These are phyloP conservation scores for Alethe diademata DNA, from an alignment of 2,113 vertebrate genomes.

Conservation along the genomic window DNA sequence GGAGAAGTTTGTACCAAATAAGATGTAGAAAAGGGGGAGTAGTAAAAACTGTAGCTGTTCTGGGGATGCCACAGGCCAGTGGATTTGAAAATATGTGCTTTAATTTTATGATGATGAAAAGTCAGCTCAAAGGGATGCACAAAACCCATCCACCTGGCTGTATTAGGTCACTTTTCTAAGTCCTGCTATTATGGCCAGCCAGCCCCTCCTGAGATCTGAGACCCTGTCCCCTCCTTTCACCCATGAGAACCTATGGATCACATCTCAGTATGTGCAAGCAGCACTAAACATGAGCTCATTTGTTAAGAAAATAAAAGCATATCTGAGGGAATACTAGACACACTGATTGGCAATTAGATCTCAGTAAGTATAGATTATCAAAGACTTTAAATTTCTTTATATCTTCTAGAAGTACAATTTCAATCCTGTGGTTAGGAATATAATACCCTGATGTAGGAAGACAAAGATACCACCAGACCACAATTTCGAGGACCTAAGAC, in stretches of 20 bases:
- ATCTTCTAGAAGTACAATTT: not conserved
- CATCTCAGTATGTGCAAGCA: not conserved
- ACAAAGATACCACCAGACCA: not conserved
- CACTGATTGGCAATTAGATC: not conserved
- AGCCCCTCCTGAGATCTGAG: not conserved
- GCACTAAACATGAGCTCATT: not conserved
- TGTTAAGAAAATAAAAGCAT: not conserved
- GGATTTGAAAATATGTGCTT: not conserved
- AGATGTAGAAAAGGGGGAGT: not conserved
- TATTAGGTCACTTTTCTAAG: not conserved
- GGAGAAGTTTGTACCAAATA: not conserved
- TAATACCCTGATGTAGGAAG: not conserved
- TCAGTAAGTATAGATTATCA: not conserved
- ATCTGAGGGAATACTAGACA: not conserved
- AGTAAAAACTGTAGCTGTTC: not conserved
- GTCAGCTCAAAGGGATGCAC: not conserved
- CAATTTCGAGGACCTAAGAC: accelerated
- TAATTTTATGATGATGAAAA: not conserved
- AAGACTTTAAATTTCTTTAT: not conserved
- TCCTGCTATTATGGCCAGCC: not conserved
- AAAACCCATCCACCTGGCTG: not conserved
- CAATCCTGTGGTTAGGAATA: not conserved
- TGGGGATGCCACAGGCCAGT: not conserved
- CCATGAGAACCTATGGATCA: accelerated
- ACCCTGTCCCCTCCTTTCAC: not conserved